These are phyloP conservation scores for Cyanoderma ruficeps DNA, from an alignment of 2,113 vertebrate genomes.

Conservation along the genomic window DNA sequence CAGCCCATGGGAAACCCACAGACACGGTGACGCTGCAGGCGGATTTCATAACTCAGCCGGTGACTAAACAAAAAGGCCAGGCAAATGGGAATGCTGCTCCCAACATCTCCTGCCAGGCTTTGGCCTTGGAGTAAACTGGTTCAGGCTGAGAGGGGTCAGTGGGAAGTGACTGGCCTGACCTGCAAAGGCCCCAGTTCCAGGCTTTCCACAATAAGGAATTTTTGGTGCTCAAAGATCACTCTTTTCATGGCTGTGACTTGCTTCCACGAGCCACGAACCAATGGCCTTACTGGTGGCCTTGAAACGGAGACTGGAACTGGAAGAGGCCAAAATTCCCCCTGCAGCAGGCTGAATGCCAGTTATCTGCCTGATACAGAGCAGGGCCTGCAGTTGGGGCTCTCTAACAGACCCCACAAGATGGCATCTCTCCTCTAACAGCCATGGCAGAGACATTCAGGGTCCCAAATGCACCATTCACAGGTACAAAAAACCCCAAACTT, in stretches of 20 bases:
- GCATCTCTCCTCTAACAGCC: not conserved
- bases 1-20: conserved; percentile 39
- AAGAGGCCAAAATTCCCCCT: not conserved
- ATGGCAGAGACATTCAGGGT: not conserved
- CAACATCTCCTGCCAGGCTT: not conserved
- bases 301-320: not conserved
- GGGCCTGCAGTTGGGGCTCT: rapidly evolving
- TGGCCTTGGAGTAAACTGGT: not conserved
- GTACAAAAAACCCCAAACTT: not conserved
- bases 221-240: not conserved
- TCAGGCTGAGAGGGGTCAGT: not conserved
- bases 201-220: not conserved
- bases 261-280: not conserved
- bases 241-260: not conserved
- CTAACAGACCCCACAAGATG: not conserved
- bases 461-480: not conserved
- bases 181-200: rapidly evolving
- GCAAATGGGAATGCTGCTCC: not conserved
- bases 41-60: not conserved
- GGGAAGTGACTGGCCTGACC: not conserved
- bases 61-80: conserved; percentile 48
- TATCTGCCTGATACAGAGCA: rapidly evolving
- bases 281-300: not conserved
- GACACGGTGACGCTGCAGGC: not conserved
- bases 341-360: not conserved